A percentile compares a stretch with the other conserved stretches of the same genome.
Evolutionary conservation across 2,888 invertebrate genomes (phyloP).

Genomic region (Chirona hameri): DNA sequence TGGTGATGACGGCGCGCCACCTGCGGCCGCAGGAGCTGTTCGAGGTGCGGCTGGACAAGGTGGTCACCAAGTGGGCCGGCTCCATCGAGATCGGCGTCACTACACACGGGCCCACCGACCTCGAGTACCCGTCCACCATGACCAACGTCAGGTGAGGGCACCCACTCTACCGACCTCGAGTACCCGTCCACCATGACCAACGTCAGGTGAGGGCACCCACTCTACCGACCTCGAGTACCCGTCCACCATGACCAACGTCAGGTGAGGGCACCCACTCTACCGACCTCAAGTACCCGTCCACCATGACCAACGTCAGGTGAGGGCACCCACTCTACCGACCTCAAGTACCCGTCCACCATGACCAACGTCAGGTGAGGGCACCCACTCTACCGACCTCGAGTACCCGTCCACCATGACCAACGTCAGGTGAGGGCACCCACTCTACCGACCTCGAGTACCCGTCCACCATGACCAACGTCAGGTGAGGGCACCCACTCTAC

Average conservation of each 20-base stretch:
- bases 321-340: constrained; percentile 68
- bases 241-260: constrained; percentile 90
- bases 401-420: constrained; percentile 95
- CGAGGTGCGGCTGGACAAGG: constrained; percentile 83
- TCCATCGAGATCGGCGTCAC: constrained; percentile 81
- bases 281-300: constrained; percentile 83
- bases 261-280: constrained; percentile 69
- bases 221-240: constrained; percentile 83
- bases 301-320: constrained; percentile 87
- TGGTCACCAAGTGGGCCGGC: constrained; percentile 92
- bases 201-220: constrained; percentile 65
- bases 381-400: constrained; percentile 76
- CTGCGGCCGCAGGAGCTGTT: constrained; percentile 84
- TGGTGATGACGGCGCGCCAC: constrained; percentile 81
- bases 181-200: constrained; percentile 95
- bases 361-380: constrained; percentile 76
- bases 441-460: constrained; percentile 82
- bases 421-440: constrained; percentile 67
- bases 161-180: constrained; percentile 76
- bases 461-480: constrained; percentile 90
- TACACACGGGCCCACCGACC: constrained; percentile 78
- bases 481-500: constrained; percentile 68
- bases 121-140: constrained; percentile 91
- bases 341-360: constrained; percentile 91
- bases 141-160: constrained; percentile 76